A percentile compares a stretch with the other conserved stretches of the same genome.
These are phyloP conservation scores for Marronus borbonicus DNA, from an alignment of 2,888 invertebrate genomes.

Conservation along the genomic window DNA sequence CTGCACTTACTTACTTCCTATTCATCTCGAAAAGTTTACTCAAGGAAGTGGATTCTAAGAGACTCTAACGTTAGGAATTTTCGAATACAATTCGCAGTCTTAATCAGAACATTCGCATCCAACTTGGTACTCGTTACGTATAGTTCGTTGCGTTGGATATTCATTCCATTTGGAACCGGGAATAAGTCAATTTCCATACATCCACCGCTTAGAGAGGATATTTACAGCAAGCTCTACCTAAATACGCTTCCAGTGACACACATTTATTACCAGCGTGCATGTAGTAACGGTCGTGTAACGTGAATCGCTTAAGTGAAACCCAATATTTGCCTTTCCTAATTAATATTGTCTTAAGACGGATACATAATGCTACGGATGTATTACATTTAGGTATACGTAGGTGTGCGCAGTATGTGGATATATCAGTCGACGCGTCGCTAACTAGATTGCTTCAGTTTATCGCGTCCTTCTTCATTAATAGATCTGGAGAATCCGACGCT, in stretches of 20 bases:
- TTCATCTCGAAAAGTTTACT: no score
- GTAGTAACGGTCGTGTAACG: background rate
- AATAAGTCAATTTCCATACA: no score
- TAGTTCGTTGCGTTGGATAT: no score
- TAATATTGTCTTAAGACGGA: slow-evolving; percentile 44
- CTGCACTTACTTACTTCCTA: no score
- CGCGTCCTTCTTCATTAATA: slow-evolving; percentile 27
- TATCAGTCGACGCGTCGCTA: background rate
- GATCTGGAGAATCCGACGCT: slow-evolving; percentile 2
- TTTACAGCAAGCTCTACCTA: background rate
- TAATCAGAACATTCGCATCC: no score
- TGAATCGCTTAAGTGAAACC: slow-evolving; percentile 39
- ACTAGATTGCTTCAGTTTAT: slow-evolving; percentile 34
- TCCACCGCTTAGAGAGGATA: background rate
- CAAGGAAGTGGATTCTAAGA: no score
- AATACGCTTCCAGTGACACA: background rate
- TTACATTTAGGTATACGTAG: background rate
- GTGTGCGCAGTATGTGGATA: no score
- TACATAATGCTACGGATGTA: slow-evolving; percentile 7
- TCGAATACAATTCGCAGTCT: no score
- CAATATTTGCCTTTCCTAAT: slow-evolving; percentile 42
- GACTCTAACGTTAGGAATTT: no score
- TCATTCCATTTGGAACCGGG: no score
- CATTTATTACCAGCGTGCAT: background rate
- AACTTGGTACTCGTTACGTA: no score